These are phyloP conservation scores for Gila orcuttii DNA, from an alignment of 2,113 vertebrate species.

Conservation along the genomic window DNA sequence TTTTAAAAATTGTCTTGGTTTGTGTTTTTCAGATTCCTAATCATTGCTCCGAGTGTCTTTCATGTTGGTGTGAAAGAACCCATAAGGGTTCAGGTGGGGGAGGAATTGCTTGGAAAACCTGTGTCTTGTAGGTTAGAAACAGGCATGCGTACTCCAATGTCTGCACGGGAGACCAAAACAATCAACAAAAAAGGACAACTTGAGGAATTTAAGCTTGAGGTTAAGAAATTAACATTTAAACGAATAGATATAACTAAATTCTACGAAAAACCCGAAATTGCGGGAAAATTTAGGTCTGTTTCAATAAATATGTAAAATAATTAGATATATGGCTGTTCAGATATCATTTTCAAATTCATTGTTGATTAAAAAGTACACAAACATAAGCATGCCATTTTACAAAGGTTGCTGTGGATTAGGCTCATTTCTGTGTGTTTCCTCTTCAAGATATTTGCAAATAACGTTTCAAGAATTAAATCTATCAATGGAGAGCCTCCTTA, in stretches of 20 bases:
- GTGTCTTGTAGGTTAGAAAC: constrained; percentile 65
- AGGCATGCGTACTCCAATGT: background rate
- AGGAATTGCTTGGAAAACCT: background rate
- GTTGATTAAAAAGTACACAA: background rate
- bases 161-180: fast-evolving
- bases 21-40: constrained; percentile 69
- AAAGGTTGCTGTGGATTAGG: background rate
- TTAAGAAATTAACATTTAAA: constrained; percentile 47
- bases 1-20: background rate
- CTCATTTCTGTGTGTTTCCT: background rate
- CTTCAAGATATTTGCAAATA: constrained; percentile 29
- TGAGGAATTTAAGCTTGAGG: constrained; percentile 65
- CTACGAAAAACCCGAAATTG: too few relatives aligned
- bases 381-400: background rate
- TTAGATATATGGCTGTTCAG: background rate
- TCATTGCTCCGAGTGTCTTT: constrained; percentile 74
- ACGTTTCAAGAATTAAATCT: background rate
- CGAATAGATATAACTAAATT: too few relatives aligned
- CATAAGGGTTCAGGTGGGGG: constrained; percentile 70
- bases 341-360: background rate
- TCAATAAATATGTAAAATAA: background rate
- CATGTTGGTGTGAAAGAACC: constrained; percentile 72
- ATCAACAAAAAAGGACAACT: background rate
- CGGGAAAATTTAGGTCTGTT: background rate
- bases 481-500: fast-evolving